A percentile compares a stretch with the other conserved stretches of the same genome.
phyloP scores from a whole-genome alignment of 1,140 invertebrate genomes.

The Aphelinus atriplicis region DNA sequence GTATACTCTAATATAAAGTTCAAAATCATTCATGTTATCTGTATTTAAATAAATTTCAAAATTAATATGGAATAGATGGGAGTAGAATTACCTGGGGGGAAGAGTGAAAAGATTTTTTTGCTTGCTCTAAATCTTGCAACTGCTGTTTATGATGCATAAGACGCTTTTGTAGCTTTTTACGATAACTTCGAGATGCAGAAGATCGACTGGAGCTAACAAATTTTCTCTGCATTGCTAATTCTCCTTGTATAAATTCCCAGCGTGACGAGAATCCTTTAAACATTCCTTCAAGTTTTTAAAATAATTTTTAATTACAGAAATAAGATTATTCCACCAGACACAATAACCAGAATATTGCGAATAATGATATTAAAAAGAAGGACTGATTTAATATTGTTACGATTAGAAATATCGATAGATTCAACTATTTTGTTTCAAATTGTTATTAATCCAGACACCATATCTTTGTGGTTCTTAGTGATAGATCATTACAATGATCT shows the following conservation, averaged over 20 bases:
- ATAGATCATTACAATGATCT: too few relatives aligned
- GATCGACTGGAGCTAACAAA: conserved; percentile 63
- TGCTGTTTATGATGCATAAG: conserved; percentile 77
- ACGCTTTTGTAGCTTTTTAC: conserved; percentile 78
- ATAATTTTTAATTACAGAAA: not conserved
- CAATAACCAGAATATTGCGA: too few relatives aligned
- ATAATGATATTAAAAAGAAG: too few relatives aligned
- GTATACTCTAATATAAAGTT: conserved; percentile 22
- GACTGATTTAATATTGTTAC: too few relatives aligned
- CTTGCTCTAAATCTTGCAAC: conserved; percentile 75
- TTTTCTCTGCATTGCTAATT: conserved; percentile 71
- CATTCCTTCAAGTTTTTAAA: not conserved
- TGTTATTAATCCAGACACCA: too few relatives aligned
- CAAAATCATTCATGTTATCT: not conserved
- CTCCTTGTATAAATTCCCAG: conserved; percentile 86
- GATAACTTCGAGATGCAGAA: conserved; percentile 67
- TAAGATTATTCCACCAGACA: too few relatives aligned
- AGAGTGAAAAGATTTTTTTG: conserved; percentile 69
- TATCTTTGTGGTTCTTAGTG: too few relatives aligned
- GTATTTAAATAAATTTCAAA: conserved; percentile 16
- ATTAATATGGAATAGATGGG: conserved; percentile 12
- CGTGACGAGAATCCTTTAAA: conserved; percentile 66
- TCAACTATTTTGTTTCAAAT: too few relatives aligned
- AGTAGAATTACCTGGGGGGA: conserved; percentile 66
- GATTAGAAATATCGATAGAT: too few relatives aligned